Conservation (phyloP, 2,888 invertebrate genomes). For the Athalia cordata region DNA sequence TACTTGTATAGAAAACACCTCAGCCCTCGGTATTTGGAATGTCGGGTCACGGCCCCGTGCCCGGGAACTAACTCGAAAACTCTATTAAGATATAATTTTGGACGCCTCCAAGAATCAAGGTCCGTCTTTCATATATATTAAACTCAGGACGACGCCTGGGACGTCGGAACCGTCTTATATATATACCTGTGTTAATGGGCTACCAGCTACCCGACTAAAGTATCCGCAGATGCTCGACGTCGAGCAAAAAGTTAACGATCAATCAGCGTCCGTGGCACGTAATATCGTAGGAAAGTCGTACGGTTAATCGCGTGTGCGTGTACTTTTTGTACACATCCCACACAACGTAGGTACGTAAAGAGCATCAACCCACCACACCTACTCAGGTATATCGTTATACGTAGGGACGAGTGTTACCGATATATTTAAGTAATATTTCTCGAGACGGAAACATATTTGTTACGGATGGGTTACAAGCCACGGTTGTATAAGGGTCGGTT, state of each 20-base stretch:
- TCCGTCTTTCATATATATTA: conserved; percentile 31
- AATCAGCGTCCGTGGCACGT: conserved; percentile 16
- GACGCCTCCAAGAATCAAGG: conserved; percentile 36
- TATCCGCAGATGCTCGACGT: conserved; percentile 4
- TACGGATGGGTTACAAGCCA: conserved; percentile 31
- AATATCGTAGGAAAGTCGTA: too few species aligned
- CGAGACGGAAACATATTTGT: conserved; percentile 42
- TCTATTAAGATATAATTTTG: conserved; percentile 45
- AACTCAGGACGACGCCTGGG: not conserved
- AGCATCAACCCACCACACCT: not conserved
- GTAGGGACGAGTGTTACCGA: not conserved
- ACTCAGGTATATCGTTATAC: not conserved
- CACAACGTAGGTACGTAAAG: not conserved
- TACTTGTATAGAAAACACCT: not conserved
- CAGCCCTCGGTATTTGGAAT: conserved; percentile 12
- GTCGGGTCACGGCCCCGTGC: conserved; percentile 15
- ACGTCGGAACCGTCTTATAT: not conserved
- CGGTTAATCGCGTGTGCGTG: too few species aligned
- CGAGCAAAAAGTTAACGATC: conserved; percentile 37
- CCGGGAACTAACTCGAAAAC: conserved; percentile 35
- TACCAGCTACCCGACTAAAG: conserved; percentile 5
- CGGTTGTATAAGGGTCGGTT: conserved; percentile 30
- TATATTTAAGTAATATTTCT: conserved; percentile 35
- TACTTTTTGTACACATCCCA: not conserved
- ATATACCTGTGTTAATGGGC: conserved; percentile 5